These are phyloP conservation scores for Eulemur mongoz DNA, from an alignment of 2,797 vertebrate genomes.

Conservation along the genomic window DNA sequence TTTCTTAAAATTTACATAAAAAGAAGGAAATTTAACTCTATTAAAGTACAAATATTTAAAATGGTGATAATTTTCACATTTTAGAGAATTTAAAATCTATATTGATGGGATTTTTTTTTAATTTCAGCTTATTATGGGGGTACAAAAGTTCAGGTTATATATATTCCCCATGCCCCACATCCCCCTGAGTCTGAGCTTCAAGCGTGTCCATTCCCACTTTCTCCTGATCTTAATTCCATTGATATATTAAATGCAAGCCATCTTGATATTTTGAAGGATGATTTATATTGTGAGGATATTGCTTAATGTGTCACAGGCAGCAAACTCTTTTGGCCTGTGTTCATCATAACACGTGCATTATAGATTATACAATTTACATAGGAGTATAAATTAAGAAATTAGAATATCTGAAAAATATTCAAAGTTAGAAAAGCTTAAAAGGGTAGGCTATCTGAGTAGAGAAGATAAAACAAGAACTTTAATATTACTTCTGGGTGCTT, in stretches of 20 bases:
- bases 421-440: neutral
- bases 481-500: neutral
- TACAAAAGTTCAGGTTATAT: no score
- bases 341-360: neutral
- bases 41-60: constrained; percentile 6
- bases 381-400: neutral
- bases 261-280: constrained; percentile 53
- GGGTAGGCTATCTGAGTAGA: neutral
- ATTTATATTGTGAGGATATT: constrained; percentile 44
- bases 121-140: no score
- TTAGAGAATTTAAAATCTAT: constrained; percentile 39
- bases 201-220: neutral
- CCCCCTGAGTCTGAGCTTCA: no score
- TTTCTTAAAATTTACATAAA: neutral
- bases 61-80: constrained; percentile 16
- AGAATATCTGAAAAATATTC: neutral
- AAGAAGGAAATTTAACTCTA: neutral
- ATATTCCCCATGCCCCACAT: no score
- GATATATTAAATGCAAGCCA: constrained; percentile 64
- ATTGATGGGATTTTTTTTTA: neutral
- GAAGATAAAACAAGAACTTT: neutral
- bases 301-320: fast-evolving
- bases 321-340: neutral
- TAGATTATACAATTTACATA: neutral
- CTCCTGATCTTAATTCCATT: constrained; percentile 55